A percentile compares a stretch with the other conserved stretches of the same genome.
Conservation (phyloP, 2,888 invertebrate genomes). For the Cerastoderma edule region DNA sequence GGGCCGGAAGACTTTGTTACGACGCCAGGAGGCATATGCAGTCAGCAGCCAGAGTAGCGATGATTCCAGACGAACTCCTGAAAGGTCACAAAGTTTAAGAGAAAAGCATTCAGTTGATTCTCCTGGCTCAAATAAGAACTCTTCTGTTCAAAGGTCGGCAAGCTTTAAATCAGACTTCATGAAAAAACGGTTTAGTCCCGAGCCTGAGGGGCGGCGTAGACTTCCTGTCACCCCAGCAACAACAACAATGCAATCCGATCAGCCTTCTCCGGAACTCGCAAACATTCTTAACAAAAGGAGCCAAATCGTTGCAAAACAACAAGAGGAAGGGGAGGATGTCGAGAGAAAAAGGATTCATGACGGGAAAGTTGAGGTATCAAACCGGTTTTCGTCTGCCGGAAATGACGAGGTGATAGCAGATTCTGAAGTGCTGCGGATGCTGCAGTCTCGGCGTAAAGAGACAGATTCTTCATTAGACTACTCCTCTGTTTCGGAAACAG, state of each 20-base stretch:
- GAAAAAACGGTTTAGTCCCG: slow-evolving; percentile 64
- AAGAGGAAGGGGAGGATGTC: slow-evolving; percentile 51
- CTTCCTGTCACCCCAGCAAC: slow-evolving; percentile 50
- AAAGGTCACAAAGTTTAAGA: slow-evolving; percentile 83
- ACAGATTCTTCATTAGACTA: slow-evolving; percentile 57
- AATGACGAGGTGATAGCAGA: slow-evolving; percentile 65
- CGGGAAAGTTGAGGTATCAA: slow-evolving; percentile 45
- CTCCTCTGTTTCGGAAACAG: slow-evolving; percentile 46
- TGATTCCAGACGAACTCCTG: slow-evolving; percentile 70
- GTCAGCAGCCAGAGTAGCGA: slow-evolving; percentile 69
- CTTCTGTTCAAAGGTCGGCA: slow-evolving; percentile 66
- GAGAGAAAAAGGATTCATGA: slow-evolving; percentile 57
- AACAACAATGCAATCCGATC: slow-evolving; percentile 85
- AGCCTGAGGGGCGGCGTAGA: slow-evolving; percentile 43
- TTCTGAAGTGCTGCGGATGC: slow-evolving; percentile 65
- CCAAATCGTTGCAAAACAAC: slow-evolving; percentile 66
- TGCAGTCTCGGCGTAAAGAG: slow-evolving; percentile 67
- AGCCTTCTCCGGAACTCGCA: slow-evolving; percentile 89
- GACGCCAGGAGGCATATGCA: slow-evolving; percentile 65
- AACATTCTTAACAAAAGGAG: slow-evolving; percentile 86
- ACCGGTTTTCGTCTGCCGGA: slow-evolving; percentile 36
- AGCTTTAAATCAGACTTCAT: slow-evolving; percentile 77
- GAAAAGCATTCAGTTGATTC: slow-evolving; percentile 46
- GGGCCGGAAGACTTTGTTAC: slow-evolving; percentile 55
- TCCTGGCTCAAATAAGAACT: slow-evolving; percentile 85